Percentiles rank a stretch among this genome's conserved stretches.
Conservation (phyloP, 2,888 invertebrate genomes). For the Cremastinae sp. region DNA sequence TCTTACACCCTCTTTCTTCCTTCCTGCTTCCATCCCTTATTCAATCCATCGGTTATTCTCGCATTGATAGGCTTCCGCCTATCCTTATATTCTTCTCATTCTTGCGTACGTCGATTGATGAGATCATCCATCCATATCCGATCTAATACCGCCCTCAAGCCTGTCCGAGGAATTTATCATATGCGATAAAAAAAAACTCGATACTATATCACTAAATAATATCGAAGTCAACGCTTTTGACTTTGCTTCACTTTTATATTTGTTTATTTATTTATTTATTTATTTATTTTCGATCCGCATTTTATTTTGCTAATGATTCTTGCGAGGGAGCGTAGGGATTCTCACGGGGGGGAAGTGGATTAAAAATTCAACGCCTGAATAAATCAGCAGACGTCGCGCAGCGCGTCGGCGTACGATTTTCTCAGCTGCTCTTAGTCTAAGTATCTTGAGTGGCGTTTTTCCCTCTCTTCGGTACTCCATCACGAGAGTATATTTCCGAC, state of each 20-base stretch:
- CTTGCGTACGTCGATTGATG: conserved; percentile 48
- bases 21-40: conserved; percentile 8
- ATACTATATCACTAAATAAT: too few species aligned
- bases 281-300: too few species aligned
- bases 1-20: not conserved
- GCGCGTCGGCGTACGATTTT: conserved; percentile 45
- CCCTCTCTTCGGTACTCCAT: conserved; percentile 64
- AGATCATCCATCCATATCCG: conserved; percentile 30
- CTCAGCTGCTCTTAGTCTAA: conserved; percentile 71
- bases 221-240: not conserved
- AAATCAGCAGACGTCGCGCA: conserved; percentile 75
- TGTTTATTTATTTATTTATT: too few species aligned
- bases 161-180: conserved; percentile 42
- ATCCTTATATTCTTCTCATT: not conserved
- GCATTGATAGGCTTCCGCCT: conserved; percentile 38
- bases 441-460: conserved; percentile 68
- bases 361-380: conserved; percentile 78
- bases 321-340: conserved; percentile 38
- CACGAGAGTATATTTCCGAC: conserved; percentile 68
- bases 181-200: too few species aligned
- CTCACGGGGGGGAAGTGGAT: conserved; percentile 59
- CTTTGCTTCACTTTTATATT: too few species aligned
- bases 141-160: conserved; percentile 2
- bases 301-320: too few species aligned
- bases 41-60: conserved; percentile 38